These are phyloP conservation scores for Achatina immaculata DNA, from an alignment of 1,140 invertebrate genomes.

Conservation along the genomic window DNA sequence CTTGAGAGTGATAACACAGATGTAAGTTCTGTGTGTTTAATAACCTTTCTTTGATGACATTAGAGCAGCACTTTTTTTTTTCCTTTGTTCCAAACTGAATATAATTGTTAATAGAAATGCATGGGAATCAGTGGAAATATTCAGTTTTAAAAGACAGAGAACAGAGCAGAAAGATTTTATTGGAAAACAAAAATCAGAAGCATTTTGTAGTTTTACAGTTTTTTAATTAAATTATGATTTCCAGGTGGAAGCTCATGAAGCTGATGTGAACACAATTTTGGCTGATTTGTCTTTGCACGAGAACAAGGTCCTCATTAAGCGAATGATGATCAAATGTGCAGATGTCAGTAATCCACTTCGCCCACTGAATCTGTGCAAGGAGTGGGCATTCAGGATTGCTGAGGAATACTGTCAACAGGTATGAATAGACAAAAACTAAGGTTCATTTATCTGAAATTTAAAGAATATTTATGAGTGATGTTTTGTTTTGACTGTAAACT, in stretches of 20 bases:
- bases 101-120: neutral
- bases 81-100: neutral
- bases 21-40: slow-evolving; percentile 47
- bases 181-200: too few species aligned
- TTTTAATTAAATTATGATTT: too few species aligned
- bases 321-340: slow-evolving; percentile 98
- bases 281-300: slow-evolving; percentile 75
- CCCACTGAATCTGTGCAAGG: slow-evolving; percentile 85
- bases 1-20: slow-evolving; percentile 54
- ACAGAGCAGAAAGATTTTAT: too few species aligned
- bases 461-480: neutral
- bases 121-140: neutral
- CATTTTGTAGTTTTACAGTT: too few species aligned
- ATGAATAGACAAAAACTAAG: too few species aligned
- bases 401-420: slow-evolving; percentile 94
- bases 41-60: neutral
- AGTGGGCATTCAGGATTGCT: slow-evolving; percentile 88
- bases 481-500: neutral
- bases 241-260: slow-evolving; percentile 32
- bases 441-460: neutral
- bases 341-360: slow-evolving; percentile 95
- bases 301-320: slow-evolving; percentile 85
- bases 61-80: too few species aligned
- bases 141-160: too few species aligned
- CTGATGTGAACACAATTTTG: slow-evolving; percentile 52